Conservation (phyloP, 2,113 vertebrate species). For the Muntiacus reevesi region DNA sequence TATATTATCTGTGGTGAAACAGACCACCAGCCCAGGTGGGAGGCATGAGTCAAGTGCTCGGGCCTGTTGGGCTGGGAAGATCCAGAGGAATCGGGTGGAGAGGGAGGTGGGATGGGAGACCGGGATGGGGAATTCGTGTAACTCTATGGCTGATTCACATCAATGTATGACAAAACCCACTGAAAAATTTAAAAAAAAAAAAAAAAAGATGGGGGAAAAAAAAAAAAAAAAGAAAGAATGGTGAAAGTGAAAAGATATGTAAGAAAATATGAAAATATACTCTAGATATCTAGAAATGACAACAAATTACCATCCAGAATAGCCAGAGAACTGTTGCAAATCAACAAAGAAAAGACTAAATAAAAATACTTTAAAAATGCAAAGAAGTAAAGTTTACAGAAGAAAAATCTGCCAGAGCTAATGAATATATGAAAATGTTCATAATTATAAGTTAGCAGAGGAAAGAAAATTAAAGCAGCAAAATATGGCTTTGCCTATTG, state of each 20-base stretch:
- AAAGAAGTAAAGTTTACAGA: background rate
- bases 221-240: background rate
- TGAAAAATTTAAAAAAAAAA: too few relatives aligned
- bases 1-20: too few relatives aligned
- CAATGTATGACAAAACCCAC: too few relatives aligned
- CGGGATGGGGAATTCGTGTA: too few relatives aligned
- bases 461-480: background rate
- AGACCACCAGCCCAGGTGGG: too few relatives aligned
- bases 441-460: background rate
- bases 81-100: too few relatives aligned
- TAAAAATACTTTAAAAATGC: background rate
- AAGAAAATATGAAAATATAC: background rate
- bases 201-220: too few relatives aligned
- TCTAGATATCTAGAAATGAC: background rate
- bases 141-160: too few relatives aligned
- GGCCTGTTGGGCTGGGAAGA: too few relatives aligned
- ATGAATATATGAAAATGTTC: background rate
- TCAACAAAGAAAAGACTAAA: background rate
- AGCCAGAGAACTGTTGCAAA: background rate
- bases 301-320: background rate
- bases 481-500: background rate
- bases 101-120: too few relatives aligned
- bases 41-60: too few relatives aligned
- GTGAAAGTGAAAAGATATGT: background rate
- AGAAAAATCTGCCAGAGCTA: background rate